Evolutionary conservation across 2,888 invertebrate species (phyloP), one percentile per base, ranked within the genome.

Genomic region (Pandemis cinnamomeana): DNA sequence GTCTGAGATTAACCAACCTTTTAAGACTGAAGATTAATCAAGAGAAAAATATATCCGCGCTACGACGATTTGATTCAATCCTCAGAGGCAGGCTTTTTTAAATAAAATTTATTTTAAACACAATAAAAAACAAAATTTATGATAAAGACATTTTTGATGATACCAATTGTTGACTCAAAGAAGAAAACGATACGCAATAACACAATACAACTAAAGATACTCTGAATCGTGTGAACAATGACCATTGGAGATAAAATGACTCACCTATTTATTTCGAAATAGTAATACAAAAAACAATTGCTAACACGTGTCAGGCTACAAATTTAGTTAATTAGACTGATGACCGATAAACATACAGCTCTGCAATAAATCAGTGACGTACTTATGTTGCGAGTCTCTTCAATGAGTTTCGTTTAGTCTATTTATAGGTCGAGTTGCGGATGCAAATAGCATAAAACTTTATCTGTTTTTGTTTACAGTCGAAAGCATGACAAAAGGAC

Each of bases 381-480:
- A 51, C 20, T 27, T 58, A 61, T 67, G 62, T 36, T 27, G 51
- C 44, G 51, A 44, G 61, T 67, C 66, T 42, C 61, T 46, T 72
- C 68, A 72, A 72, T 72, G 72, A 68, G 68, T 48, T 72, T 68
- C 63, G 63, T 72, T 72, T 63, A 51, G 41, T 41, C 63, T 68
- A 72, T 63, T 68, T 48, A 48, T 68, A 68, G 63, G n/a, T 67
- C n/a, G 53, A 51, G 67, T 41, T 53, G 67, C 53, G 36, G 53
- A 53, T 67, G 53, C 36, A 53, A 67, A 64, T 48, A 48, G 48
- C n/a, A 64, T 36, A 48, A n/a, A 13, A 15, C 27, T 11, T 44
- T 10, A 11, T 63, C 63, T 11, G 27, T 48, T 48, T 64, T 36
- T 64, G 64, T 64, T 64, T 64, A 64, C 64, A 36, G 20, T n/a